Percentiles rank a stretch among this genome's conserved stretches.
These are phyloP conservation scores for Microcebus lehilahytsara DNA, from an alignment of 2,113 vertebrate species.

Conservation along the genomic window DNA sequence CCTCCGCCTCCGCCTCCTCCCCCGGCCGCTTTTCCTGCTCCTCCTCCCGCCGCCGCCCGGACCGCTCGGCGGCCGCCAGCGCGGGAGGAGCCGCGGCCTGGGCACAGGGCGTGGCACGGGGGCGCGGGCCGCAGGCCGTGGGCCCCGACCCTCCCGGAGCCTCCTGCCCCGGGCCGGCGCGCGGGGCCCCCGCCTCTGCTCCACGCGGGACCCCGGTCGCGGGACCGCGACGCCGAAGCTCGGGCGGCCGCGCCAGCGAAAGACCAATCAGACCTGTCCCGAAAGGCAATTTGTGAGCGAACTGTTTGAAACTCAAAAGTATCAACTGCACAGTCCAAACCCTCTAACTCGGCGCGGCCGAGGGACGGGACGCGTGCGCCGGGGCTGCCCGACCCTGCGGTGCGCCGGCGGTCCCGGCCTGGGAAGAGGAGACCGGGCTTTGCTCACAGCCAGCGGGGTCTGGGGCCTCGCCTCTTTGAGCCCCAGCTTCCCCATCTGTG, in stretches of 20 bases:
- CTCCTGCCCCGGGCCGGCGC: background rate
- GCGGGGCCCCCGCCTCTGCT: background rate
- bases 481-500: background rate
- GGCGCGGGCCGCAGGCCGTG: background rate
- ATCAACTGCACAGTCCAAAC: background rate
- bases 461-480: background rate
- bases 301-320: constrained; percentile 38
- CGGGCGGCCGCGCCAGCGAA: background rate
- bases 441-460: background rate
- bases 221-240: background rate
- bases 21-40: constrained; percentile 70
- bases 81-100: constrained; percentile 54
- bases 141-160: background rate
- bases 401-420: background rate
- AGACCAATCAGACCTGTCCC: background rate
- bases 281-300: constrained; percentile 12
- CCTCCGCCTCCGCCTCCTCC: constrained; percentile 67
- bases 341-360: background rate
- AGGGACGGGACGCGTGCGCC: background rate
- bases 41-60: constrained; percentile 58
- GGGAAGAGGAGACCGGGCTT: background rate
- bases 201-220: background rate
- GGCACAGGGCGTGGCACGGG: constrained; percentile 44
- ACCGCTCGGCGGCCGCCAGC: constrained; percentile 56
- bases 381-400: background rate